Evolutionary conservation across 2,113 vertebrate genomes (phyloP), one percentile per base, ranked within the genome.

Genomic region (Myiagra hebetior): DNA sequence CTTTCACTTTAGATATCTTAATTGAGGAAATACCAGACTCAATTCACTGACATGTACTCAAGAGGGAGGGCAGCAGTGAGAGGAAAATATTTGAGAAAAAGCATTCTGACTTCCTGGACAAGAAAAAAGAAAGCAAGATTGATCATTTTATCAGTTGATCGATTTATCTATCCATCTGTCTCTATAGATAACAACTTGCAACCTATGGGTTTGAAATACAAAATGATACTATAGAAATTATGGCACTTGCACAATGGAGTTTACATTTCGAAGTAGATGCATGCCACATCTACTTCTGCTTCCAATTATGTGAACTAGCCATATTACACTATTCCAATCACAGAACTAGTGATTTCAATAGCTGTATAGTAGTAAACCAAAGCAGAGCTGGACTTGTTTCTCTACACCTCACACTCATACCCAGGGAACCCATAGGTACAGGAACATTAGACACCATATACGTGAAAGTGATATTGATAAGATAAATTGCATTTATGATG

Each of bases 11-110:
- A 92, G 89, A 73, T 95, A 93, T 88, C 69, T 75, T 79, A 85
- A 85, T 75, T 95, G 91, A 94, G 93, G 97, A 97, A 96, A 92
- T 85, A 76, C 69, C 87, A 92, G 65, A 85, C 90, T 85, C 63
- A 78, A 68, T 86, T 89, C 82, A 91, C 82, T 94, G 89, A 89
- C 92, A 91, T 13, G 28, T 50, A 82, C 77, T 92, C 79, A 84
- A 90, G 64, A 91, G 47, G 72, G 21, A 88, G 89, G 41, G 63
- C 22, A 3, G 49, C 59, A 68, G 39, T 46, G 73, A 89, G 15
- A 73, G 85, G 83, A 79, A 95, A 85, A 67, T 65, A 77, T 59
- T 89, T 79, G 65, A 91, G 64, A 90, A 94, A 92, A 64, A 47
- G 47, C 67, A 89, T 62, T 90, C 52, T 89, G 65, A 87, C 73